Evolutionary conservation across 2,113 vertebrate species (phyloP), one percentile per base, ranked within the genome.

Genomic region (Pollimyrus isidori): DNA sequence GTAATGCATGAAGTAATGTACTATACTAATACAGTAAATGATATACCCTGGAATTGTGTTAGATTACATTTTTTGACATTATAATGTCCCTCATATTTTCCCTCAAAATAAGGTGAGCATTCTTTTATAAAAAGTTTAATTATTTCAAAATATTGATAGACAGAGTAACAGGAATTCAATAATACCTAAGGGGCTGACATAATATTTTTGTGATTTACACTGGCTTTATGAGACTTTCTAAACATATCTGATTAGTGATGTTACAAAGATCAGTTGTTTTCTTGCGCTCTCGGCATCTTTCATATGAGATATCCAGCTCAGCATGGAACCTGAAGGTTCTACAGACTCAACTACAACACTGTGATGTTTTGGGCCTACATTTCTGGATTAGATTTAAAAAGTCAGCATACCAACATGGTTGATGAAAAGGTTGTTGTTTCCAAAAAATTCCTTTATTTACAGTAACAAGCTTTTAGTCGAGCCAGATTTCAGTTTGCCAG

Each of bases 11-110:
- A 85, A 82, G 23, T 85, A 85, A 84, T 89, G 76, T 39, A 39
- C 52, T 80, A 80, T 80, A 48, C 85, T 56, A 87, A 87, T 26
- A 53, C n/a, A 53, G 85, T 53, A 48, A 30, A 87, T 87, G 85
- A 87, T 87, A 56, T 53, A 26, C 49, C 50, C 26, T 56, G 48
- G 49, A 53, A 87, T 53, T 87, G 85, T 39, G 50, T 53, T 48
- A 35, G 23, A 53, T 87, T 87, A 53, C 50, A 53, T 56, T 86
- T 86, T 87, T 53, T 49, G n/a, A 86, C 83, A 49, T 49, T 48
- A 86, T 86, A 49, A 48, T 50, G 23, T 86, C n/a, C 48, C 42
- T 84, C n/a, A 9, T 49, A 86, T 86, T 86, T 87, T 39, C 50
- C 26, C 7, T 87, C 85, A 52, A 52, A 87, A 87, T 87, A 53